Evolutionary conservation across 2,113 vertebrate species (phyloP).

Genomic region (Plecturocebus donacophilus): DNA sequence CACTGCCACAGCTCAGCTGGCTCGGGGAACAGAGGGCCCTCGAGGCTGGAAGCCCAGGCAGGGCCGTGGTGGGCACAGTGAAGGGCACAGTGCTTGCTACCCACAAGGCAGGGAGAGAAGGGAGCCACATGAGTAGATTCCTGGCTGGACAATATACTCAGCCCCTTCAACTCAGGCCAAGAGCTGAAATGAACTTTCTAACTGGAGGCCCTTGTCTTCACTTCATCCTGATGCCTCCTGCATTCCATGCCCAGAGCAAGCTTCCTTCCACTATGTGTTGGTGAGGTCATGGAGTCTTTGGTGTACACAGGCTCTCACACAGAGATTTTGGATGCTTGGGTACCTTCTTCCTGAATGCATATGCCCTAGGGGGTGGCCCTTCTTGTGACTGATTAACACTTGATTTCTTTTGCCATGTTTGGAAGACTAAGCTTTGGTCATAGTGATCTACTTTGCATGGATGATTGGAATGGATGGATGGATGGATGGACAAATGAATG

Average conservation of each 20-base stretch:
- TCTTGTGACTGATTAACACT: background rate
- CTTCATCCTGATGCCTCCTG: background rate
- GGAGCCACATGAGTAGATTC: background rate
- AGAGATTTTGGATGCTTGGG: background rate
- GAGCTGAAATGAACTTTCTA: background rate
- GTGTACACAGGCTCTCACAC: background rate
- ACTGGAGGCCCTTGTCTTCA: background rate
- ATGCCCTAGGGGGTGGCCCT: background rate
- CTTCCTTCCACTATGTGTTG: background rate
- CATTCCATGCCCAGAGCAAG: fast-evolving
- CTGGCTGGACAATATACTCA: background rate
- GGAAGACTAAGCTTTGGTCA: background rate
- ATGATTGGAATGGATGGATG: background rate
- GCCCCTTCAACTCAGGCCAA: background rate
- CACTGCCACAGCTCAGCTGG: conserved; percentile 89
- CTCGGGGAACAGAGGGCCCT: conserved; percentile 85
- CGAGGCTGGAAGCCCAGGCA: conserved; percentile 40
- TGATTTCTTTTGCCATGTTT: background rate
- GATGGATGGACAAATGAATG: background rate
- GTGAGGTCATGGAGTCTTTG: background rate
- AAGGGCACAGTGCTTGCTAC: conserved; percentile 72
- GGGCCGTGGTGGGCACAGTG: conserved; percentile 22
- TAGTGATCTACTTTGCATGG: background rate
- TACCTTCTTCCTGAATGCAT: background rate
- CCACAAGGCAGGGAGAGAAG: fast-evolving